phyloP scores from a whole-genome alignment of 2,888 invertebrate genomes.

The Unio delphinus region DNA sequence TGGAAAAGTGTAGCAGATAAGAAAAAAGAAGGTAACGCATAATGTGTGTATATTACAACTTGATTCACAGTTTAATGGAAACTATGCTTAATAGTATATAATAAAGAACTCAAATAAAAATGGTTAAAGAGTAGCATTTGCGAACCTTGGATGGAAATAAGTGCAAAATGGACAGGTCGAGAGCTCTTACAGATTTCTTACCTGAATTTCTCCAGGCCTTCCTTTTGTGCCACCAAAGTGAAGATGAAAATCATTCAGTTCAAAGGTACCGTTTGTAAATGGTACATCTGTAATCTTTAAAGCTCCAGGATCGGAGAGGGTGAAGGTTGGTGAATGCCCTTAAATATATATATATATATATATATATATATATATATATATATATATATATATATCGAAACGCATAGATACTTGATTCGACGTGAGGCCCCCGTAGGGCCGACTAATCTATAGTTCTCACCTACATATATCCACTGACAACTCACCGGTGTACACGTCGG shows the following conservation, averaged over 20 bases:
- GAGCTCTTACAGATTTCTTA: not conserved
- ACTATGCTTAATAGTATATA: too few relatives aligned
- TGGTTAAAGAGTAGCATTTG: too few relatives aligned
- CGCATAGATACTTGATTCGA: too few relatives aligned
- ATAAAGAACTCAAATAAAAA: too few relatives aligned
- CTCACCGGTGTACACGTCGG: too few relatives aligned
- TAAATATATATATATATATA: not conserved
- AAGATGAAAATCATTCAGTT: constrained; percentile 32
- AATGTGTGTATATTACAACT: too few relatives aligned
- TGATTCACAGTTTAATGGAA: too few relatives aligned
- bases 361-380: not conserved
- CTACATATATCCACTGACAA: too few relatives aligned
- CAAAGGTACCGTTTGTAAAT: constrained; percentile 21
- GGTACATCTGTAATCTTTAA: constrained; percentile 22
- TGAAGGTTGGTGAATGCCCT: constrained; percentile 35
- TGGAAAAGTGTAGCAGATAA: too few relatives aligned
- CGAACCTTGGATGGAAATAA: not conserved
- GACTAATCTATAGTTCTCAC: too few relatives aligned
- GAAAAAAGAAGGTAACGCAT: too few relatives aligned
- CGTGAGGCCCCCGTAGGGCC: too few relatives aligned
- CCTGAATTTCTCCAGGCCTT: constrained; percentile 27
- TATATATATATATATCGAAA: not conserved
- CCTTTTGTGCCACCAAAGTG: constrained; percentile 32
- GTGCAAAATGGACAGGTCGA: not conserved
- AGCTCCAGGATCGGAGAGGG: constrained; percentile 14